These are phyloP conservation scores for Mesocentrotus franciscanus DNA, from an alignment of 53 echinoderm and acorn worm genomes.

Conservation along the genomic window DNA sequence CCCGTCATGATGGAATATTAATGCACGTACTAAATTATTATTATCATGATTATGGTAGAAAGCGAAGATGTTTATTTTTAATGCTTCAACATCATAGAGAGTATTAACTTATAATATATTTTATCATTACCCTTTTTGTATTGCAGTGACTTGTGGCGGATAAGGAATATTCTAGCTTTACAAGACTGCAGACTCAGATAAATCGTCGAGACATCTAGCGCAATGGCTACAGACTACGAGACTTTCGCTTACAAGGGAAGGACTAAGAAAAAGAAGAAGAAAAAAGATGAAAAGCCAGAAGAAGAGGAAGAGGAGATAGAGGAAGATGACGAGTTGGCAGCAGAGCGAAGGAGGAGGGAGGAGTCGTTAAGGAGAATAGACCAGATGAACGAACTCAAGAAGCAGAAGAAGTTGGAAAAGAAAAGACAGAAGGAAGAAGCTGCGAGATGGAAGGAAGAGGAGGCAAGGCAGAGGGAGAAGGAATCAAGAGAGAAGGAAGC, in stretches of 20 bases:
- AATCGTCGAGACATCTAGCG: not conserved
- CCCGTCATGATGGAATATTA: no score
- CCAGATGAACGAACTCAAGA: constrained; percentile 16
- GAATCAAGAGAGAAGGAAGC: not conserved
- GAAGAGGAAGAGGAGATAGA: constrained; percentile 24
- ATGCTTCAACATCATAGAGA: not conserved
- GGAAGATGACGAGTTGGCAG: constrained; percentile 49
- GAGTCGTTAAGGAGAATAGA: constrained; percentile 30
- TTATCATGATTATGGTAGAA: no score
- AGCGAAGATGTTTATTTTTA: not conserved
- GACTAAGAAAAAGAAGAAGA: constrained; percentile 60
- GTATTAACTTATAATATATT: not conserved
- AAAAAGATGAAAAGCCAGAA: not conserved
- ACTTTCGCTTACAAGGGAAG: constrained; percentile 41
- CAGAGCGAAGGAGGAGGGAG: constrained; percentile 50
- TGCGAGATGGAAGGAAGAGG: constrained; percentile 10
- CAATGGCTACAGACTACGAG: constrained; percentile 19
- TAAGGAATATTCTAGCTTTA: not conserved
- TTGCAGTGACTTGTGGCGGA: not conserved
- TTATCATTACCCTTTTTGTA: not conserved
- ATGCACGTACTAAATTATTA: no score
- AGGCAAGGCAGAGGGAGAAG: constrained; percentile 7
- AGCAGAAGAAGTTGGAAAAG: constrained; percentile 36
- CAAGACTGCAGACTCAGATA: not conserved
- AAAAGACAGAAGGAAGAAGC: constrained; percentile 38